Evolutionary conservation across 2,888 invertebrate species (phyloP), one percentile per base, ranked within the genome.

Genomic region (Thyatira batis): DNA sequence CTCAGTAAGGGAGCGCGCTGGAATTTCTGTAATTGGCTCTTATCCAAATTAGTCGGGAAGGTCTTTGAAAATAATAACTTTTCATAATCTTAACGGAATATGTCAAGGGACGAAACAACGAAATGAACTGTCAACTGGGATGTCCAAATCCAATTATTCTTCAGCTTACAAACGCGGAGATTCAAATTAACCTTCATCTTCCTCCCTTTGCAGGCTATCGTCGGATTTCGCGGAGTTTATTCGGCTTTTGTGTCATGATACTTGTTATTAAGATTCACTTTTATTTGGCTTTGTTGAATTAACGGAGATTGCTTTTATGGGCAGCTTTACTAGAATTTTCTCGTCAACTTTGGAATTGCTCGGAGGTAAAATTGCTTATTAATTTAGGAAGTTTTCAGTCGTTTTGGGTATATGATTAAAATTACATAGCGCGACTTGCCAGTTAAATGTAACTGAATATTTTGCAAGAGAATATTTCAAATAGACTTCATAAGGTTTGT

Each of bases 51-150:
- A 88, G 83, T 75, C 65, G 66, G 71, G 71, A 74, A 74, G 65
- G 73, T 77, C 78, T 80, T 77, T 73, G 71, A 73, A 82, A 78
- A 80, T 84, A 85, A 87, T 86, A 88, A 87, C 83, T 87, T 87
- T 86, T 87, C 84, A 88, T 85, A 87, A 85, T 87, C 87, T 83
- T 82, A 82, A 84, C 84, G 78, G 85, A 82, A 84, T 83, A 87
- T 84, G 84, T 86, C 85, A 84, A 76, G 80, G 85, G 84, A 79
- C 77, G 82, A 79, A 82, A 84, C 85, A 87, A 83, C 86, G 78
- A 85, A 89, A 89, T 89, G 86, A 89, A 89, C 89, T 89, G 90
- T 90, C 90, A 89, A 87, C 88, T 78, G 80, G 80, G 84, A 87
- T 82, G 84, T 83, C 84, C 85, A 85, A 89, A 89, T 89, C 87